Conservation (phyloP, 1,140 invertebrate genomes). For the Drosophila hydei region DNA sequence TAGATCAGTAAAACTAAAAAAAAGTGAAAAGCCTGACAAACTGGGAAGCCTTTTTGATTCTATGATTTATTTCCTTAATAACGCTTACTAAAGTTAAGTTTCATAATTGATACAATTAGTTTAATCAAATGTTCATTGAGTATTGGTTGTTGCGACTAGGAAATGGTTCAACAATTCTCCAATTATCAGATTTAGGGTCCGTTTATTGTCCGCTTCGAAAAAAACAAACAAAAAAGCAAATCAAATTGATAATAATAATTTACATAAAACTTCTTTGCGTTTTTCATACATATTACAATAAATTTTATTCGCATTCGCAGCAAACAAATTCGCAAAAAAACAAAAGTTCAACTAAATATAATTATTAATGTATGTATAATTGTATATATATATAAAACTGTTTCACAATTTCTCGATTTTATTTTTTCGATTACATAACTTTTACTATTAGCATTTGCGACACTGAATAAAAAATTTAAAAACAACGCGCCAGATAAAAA, state of each 20-base stretch:
- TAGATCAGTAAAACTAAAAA: neutral
- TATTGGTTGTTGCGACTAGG: neutral
- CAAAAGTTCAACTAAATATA: slow-evolving; percentile 48
- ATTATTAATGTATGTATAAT: slow-evolving; percentile 47
- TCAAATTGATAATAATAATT: neutral
- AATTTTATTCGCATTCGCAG: slow-evolving; percentile 70
- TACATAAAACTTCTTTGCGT: slow-evolving; percentile 38
- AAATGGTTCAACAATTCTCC: slow-evolving; percentile 1
- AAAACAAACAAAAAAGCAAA: slow-evolving; percentile 1
- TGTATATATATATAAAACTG: slow-evolving; percentile 58
- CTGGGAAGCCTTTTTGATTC: neutral
- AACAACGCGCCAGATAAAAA: slow-evolving; percentile 60
- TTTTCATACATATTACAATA: slow-evolving; percentile 62
- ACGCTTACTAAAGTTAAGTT: slow-evolving; percentile 31
- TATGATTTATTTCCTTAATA: slow-evolving; percentile 27
- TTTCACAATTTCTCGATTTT: slow-evolving; percentile 57
- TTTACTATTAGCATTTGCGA: slow-evolving; percentile 65
- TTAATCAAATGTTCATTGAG: slow-evolving; percentile 35
- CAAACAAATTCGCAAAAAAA: slow-evolving; percentile 62
- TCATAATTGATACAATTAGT: slow-evolving; percentile 77
- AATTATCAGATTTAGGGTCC: neutral
- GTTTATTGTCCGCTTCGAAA: slow-evolving; percentile 65
- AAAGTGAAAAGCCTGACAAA: neutral
- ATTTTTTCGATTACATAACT: slow-evolving; percentile 52
- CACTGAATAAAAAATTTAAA: slow-evolving; percentile 53